phyloP scores from a whole-genome alignment of 2,113 vertebrate genomes.

The Sturnira hondurensis region DNA sequence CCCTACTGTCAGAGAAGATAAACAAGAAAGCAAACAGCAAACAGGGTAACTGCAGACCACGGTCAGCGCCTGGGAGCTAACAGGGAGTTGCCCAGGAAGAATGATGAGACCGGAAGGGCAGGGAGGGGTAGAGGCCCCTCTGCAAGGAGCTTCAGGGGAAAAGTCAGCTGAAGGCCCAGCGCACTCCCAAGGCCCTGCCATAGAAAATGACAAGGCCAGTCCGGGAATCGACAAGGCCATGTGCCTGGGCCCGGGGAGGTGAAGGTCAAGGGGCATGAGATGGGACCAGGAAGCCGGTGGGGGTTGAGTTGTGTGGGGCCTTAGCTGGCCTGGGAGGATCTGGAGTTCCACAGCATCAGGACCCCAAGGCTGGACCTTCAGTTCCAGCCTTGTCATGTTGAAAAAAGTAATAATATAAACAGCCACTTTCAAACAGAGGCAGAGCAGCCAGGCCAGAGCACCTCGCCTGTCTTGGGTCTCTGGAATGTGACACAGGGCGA shows the following conservation, averaged over 20 bases:
- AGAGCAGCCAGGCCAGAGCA: not conserved
- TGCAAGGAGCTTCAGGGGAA: not conserved
- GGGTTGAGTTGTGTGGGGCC: no score
- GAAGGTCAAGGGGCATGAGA: rapidly evolving
- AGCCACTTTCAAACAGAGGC: not conserved
- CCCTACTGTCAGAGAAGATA: not conserved
- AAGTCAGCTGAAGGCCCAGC: not conserved
- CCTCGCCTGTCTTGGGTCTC: not conserved
- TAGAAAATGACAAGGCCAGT: rapidly evolving
- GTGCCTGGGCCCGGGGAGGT: not conserved
- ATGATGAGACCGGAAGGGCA: rapidly evolving
- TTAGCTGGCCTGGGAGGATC: not conserved
- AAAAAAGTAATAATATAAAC: not conserved
- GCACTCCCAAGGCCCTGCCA: not conserved
- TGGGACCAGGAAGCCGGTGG: not conserved
- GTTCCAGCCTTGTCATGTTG: not conserved
- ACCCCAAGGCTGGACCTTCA: no score
- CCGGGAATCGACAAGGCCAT: not conserved
- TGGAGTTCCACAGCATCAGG: not conserved
- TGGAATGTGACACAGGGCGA: not conserved
- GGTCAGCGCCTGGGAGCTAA: not conserved
- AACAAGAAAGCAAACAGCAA: not conserved
- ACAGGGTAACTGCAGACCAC: not conserved
- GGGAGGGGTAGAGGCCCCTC: not conserved
- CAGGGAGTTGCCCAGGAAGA: not conserved